These are phyloP conservation scores for Carpatolechia fugitivella DNA, from an alignment of 2,888 invertebrate species.

Conservation along the genomic window DNA sequence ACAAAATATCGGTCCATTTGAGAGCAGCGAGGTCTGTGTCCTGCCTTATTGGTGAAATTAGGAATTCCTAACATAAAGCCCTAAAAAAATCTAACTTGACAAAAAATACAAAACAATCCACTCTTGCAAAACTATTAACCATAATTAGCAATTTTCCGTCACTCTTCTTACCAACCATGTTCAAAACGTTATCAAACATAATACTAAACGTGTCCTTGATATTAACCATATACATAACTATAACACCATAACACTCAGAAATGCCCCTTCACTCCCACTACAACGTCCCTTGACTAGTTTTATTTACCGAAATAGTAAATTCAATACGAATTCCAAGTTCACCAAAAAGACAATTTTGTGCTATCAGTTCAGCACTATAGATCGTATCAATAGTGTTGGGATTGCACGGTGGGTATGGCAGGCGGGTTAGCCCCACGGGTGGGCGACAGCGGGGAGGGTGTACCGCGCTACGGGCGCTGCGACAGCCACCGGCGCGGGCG, in stretches of 20 bases:
- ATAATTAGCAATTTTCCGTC: not conserved
- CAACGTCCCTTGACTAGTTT: constrained; percentile 13
- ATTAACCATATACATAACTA: constrained; percentile 23
- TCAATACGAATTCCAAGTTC: not conserved
- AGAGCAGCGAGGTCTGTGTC: constrained; percentile 22
- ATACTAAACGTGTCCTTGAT: not conserved
- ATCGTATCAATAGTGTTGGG: not conserved
- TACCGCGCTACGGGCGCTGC: constrained; percentile 56
- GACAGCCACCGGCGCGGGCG: constrained; percentile 57
- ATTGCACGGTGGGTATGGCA: not conserved
- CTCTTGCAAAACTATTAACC: not conserved
- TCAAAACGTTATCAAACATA: constrained; percentile 15
- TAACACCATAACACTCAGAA: constrained; percentile 24
- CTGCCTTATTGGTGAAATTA: constrained; percentile 34
- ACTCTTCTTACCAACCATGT: not conserved
- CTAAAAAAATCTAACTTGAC: not conserved
- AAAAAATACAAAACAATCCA: not conserved
- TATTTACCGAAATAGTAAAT: not conserved
- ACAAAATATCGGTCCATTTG: constrained; percentile 43
- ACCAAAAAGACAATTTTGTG: not conserved
- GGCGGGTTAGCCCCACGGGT: constrained; percentile 61
- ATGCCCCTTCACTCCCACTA: constrained; percentile 23
- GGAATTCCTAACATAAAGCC: constrained; percentile 19
- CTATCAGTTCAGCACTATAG: not conserved
- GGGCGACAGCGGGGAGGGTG: constrained; percentile 43